Percentiles rank a stretch among this genome's conserved stretches.
Conservation (phyloP, 2,113 vertebrate genomes). For the Corythoichthys haematopterus region DNA sequence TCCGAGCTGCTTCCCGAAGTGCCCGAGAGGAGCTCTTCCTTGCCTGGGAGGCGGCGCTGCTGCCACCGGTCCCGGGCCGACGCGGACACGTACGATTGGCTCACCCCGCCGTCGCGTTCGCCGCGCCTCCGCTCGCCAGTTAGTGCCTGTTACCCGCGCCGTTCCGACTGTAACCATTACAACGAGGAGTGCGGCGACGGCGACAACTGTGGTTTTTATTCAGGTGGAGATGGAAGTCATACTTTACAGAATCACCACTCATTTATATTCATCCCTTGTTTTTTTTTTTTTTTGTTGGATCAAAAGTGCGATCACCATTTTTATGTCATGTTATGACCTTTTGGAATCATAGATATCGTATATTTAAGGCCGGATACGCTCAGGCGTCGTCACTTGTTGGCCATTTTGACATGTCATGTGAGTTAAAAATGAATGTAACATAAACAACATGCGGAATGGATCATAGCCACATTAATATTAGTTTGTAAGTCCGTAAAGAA, state of each 20-base stretch:
- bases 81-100: slow-evolving; percentile 66
- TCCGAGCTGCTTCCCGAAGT: slow-evolving; percentile 92
- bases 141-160: slow-evolving; percentile 85
- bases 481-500: no score
- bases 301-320: slow-evolving; percentile 27
- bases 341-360: no score
- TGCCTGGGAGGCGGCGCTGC: slow-evolving; percentile 71
- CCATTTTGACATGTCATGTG: no score
- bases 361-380: no score
- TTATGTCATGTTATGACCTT: neutral
- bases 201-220: slow-evolving; percentile 77
- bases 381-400: no score
- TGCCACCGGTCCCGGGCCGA: slow-evolving; percentile 59
- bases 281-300: slow-evolving; percentile 26
- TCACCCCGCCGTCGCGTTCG: slow-evolving; percentile 48
- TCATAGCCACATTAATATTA: no score
- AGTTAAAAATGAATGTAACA: no score
- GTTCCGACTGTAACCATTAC: slow-evolving; percentile 76
- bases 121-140: slow-evolving; percentile 75
- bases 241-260: neutral
- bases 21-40: slow-evolving; percentile 92
- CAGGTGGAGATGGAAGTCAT: slow-evolving; percentile 80
- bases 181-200: slow-evolving; percentile 70
- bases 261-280: neutral
- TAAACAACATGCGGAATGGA: no score